Base-by-base conservation (phyloP, 2,888 invertebrate species). In the Eristalinus sepulchralis region DNA sequence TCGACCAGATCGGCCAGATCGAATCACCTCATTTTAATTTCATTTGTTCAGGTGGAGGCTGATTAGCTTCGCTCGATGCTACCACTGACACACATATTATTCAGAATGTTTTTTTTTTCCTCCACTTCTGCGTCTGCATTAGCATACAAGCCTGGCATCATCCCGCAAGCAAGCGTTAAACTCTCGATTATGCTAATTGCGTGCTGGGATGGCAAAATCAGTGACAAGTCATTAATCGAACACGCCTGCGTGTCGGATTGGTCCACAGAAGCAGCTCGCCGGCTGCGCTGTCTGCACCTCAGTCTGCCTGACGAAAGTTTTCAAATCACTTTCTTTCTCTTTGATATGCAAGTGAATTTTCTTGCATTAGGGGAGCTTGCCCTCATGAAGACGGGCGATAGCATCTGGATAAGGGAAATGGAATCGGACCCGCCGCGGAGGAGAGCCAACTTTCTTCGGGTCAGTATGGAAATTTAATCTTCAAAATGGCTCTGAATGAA, bases 151-250 rank as follows among this genome's bases (percentile, higher is more conserved):
- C 33, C 47, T 72, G 34, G 53, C 63, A 17, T 63, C 63, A 33
- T 57, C 57, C 13, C 57, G 24, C 22, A 13, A 17, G 13, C 22
- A 57, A 57, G 57, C 57, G 57, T 57, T 57, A 33, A 63, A 72
- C 72, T 63, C 62, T 72, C 62, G 72, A 72, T 62, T 72, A 72
- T 72, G 72, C 24, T 62, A 33, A 72, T 72, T 20, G 1, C 2
- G 2, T n/a, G 6, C 8, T 22, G 22, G 22, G 22, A 24, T 47
- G 47, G 47, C 47, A 47, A 47, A 47, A 47, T 47, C 47, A 17
- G n/a, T 47, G 47, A 47, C 47, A 47, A 47, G 17, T 47, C 47
- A 47, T 47, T 17, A 47, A 47, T 47, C 17, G 47, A 47, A 47
- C 27, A 27, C 47, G 47, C 47, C 47, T 47, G 47, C 47, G 8